Base-by-base conservation (phyloP, 2,113 vertebrate genomes). In the Platycercus adscitus region DNA sequence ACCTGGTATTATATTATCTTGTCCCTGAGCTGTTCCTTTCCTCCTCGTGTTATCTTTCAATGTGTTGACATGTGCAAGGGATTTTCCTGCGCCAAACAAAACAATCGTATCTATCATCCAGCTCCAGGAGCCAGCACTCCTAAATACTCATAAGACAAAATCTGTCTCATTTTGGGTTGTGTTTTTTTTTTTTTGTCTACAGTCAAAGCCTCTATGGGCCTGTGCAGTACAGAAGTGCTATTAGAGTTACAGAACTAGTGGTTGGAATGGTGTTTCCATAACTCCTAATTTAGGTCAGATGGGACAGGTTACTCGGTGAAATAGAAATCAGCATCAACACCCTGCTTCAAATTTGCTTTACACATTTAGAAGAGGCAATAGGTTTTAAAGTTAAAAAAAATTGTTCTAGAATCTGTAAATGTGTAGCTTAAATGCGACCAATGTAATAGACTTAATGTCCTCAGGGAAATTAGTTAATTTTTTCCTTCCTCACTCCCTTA, bases 51-150 rank as follows among this genome's bases (percentile, higher is more conserved):
- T 2, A 19, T 41, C 60, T 73, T 63, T 71, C 13, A 24, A 19
- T 1, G 1, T 14, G 7, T 21, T n/a, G 61, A 16, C 24, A 11
- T 6, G 9, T 50, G 12, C 60, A 58, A 65, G 49, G 17, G 79
- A 24, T 52, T 64, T 50, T 65, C 28, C 37, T 35, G 35, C 33
- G 17, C 81, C 52, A 50, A 39, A 49, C 25, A 50, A 72, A 72
- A 46, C 2, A 4, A 14, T 33, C 0, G 0, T 19, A 43, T 39
- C 66, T n/a, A 12, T 53, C 3, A 0, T 24, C 49, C 66, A 60
- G 25, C 55, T 79, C 61, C 49, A 37, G n/a, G 55, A 73, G 28
- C 35, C 24, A 37, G 9, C 26, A 5, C 55, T 75, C 66, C 33
- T 52, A 35, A 72, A 46, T 19, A 56, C 24, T 13, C 24, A 3